These are phyloP conservation scores for Nannospalax galili DNA, from an alignment of 2,113 vertebrate genomes.

Conservation along the genomic window DNA sequence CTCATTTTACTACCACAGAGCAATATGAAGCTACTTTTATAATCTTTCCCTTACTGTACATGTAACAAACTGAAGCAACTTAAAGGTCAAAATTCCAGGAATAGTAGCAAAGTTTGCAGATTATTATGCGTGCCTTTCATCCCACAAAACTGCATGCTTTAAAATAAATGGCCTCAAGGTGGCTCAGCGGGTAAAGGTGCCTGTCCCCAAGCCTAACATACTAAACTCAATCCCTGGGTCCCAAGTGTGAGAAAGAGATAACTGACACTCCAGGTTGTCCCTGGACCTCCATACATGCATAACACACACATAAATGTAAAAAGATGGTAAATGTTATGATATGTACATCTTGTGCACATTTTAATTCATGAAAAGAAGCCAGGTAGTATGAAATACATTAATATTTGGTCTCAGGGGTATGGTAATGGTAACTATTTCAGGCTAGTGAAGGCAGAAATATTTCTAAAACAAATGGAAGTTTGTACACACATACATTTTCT, in stretches of 20 bases:
- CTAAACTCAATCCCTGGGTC: background rate
- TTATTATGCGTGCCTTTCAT: background rate
- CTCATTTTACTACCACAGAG: slow-evolving; percentile 21
- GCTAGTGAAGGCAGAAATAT: background rate
- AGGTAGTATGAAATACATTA: background rate
- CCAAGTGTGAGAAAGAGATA: background rate
- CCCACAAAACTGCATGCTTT: background rate
- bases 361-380: background rate
- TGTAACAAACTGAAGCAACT: background rate
- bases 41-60: background rate
- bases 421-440: background rate
- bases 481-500: background rate
- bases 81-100: background rate
- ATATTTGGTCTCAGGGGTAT: background rate
- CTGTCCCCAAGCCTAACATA: background rate
- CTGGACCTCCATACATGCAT: no score
- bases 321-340: background rate
- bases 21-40: background rate
- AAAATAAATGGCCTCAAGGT: background rate
- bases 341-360: background rate
- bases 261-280: background rate
- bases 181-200: no score
- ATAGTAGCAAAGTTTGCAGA: background rate
- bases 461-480: slow-evolving; percentile 17
- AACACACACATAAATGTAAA: background rate